Percentiles rank a stretch among this genome's conserved stretches.
Conservation (phyloP, 1,140 invertebrate species). For the Saccostrea cuccullata region DNA sequence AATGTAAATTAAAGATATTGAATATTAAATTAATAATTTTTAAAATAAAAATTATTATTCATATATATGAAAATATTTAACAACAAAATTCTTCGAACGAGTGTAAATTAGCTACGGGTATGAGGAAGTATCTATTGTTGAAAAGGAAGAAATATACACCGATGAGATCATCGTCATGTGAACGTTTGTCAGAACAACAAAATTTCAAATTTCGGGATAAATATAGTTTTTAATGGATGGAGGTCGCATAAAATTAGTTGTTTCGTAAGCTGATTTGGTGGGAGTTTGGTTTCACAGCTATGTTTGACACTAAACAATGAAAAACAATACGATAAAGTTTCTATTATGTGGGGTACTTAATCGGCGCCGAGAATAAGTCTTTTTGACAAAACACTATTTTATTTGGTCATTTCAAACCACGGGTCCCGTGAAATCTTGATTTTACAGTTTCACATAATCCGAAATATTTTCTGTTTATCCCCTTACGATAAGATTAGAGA, state of each 20-base stretch:
- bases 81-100: too few relatives aligned
- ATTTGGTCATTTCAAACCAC: conserved; percentile 8
- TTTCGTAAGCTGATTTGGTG: neutral
- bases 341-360: neutral
- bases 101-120: too few relatives aligned
- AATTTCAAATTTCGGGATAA: neutral
- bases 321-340: conserved; percentile 29
- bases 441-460: conserved; percentile 24
- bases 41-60: too few relatives aligned
- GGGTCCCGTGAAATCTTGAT: conserved; percentile 13
- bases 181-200: neutral
- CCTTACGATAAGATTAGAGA: conserved; percentile 11
- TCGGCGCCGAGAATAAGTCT: conserved; percentile 1
- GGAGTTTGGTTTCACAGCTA: neutral
- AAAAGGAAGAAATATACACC: too few relatives aligned
- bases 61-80: too few relatives aligned
- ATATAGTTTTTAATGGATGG: neutral
- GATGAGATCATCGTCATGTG: neutral
- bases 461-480: conserved; percentile 29
- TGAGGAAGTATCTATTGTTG: neutral
- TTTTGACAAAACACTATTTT: conserved; percentile 26
- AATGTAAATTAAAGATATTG: too few relatives aligned
- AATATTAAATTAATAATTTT: too few relatives aligned
- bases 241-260: neutral
- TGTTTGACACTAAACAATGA: conserved; percentile 1